Base-by-base conservation (phyloP, 2,113 vertebrate species). In the Solenodon paradoxus region DNA sequence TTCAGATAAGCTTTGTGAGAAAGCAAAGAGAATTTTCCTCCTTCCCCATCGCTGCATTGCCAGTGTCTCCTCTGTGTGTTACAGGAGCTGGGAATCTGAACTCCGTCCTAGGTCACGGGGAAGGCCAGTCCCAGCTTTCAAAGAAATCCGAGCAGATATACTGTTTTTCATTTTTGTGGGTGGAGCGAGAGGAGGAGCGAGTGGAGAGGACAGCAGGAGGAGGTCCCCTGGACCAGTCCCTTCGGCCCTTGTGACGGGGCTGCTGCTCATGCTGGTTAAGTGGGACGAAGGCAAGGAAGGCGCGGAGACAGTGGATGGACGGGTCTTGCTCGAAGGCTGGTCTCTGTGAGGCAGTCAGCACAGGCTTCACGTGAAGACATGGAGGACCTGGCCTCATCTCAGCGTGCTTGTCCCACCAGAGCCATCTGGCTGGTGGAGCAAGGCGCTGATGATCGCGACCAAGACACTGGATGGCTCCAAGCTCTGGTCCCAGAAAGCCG, bases 61-160 rank as follows among this genome's bases (percentile, higher is more conserved):
- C 7, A 24, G 9, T 19, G 2, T 32, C 7, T 2, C n/a, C 49
- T 61, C 8, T 55, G 0, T 15, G 30, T 12, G 30, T 10, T 15
- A 47, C 3, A 49, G 32, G 22, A 13, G 28, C 30, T 38, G 1
- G 16, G 55, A 47, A 30, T 59, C 17, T 32, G 19, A 30, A 20
- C 7, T 75, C 40, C 4, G 82, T 22, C 24, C 15, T 2, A 16
- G 45, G 35, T 24, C 32, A 53, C 20, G n/a, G 24, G 26, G 28
- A 24, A 42, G 11, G 35, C 6, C 66, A 24, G 11, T 42, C 5
- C 26, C 11, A 47, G 61, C 72, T 80, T 51, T 91, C 24, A 45
- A 83, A 87, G n/a, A 59, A 7, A 2, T 80, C 6, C 49, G 57
- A 72, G 28, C 16, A 61, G 10, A 10, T 55, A 61, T 11, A 6